phyloP scores from a whole-genome alignment of 2,888 invertebrate species.

The Rhingia campestris region DNA sequence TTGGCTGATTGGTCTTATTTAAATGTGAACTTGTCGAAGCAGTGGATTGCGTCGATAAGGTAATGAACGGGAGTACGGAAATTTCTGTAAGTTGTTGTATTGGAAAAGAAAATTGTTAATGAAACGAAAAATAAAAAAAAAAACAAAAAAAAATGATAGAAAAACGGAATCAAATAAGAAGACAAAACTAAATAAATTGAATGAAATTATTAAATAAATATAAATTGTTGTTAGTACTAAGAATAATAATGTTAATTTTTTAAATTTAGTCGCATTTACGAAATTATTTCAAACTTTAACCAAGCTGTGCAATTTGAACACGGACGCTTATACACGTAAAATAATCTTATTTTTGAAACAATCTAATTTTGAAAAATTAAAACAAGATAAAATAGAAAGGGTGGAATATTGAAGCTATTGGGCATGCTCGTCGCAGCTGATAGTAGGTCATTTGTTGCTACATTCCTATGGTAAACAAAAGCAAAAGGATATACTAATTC shows the following conservation, averaged over 20 bases:
- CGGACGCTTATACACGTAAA: slow-evolving; percentile 55
- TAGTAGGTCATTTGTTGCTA: too few relatives aligned
- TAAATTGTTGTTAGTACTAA: slow-evolving; percentile 23
- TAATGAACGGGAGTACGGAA: slow-evolving; percentile 80
- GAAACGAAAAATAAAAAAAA: slow-evolving; percentile 58
- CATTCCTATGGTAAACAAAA: too few relatives aligned
- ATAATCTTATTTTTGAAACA: slow-evolving; percentile 2
- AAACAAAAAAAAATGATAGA: slow-evolving; percentile 28
- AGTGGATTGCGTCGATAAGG: slow-evolving; percentile 78
- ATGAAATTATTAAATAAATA: slow-evolving; percentile 24
- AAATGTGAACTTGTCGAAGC: slow-evolving; percentile 80
- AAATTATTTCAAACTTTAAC: slow-evolving; percentile 47
- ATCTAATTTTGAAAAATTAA: too few relatives aligned
- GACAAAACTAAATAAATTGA: slow-evolving; percentile 4
- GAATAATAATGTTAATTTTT: slow-evolving; percentile 31
- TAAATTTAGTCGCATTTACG: slow-evolving; percentile 42
- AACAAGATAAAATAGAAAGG: too few relatives aligned
- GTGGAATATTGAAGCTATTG: too few relatives aligned
- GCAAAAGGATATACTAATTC: too few relatives aligned
- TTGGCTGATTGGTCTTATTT: slow-evolving; percentile 79
- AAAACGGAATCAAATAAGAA: slow-evolving; percentile 7
- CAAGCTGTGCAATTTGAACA: slow-evolving; percentile 74
- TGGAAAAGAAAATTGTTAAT: slow-evolving; percentile 71
- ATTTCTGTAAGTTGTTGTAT: slow-evolving; percentile 78
- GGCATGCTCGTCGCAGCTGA: too few relatives aligned